Evolutionary conservation across 2,888 invertebrate genomes (phyloP).

Genomic region (Rhamnusium bicolor): DNA sequence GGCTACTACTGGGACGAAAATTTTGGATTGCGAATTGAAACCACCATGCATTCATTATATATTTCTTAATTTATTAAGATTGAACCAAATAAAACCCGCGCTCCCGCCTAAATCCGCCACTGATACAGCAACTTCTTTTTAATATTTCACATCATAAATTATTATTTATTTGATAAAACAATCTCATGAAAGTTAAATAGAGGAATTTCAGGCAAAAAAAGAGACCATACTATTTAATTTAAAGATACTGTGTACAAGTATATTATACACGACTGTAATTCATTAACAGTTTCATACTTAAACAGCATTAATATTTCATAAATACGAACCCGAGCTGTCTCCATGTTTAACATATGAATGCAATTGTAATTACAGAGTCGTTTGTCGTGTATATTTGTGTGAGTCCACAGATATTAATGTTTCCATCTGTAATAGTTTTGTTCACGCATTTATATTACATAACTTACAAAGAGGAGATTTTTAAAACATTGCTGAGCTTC

Average conservation of each 20-base stretch:
- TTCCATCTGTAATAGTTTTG: slow-evolving; percentile 16
- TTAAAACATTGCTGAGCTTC: not conserved
- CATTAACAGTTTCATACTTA: slow-evolving; percentile 7
- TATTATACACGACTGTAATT: not conserved
- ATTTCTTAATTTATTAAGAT: no score
- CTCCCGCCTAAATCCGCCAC: no score
- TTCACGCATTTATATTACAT: slow-evolving; percentile 21
- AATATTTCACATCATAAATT: no score
- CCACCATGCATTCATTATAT: no score
- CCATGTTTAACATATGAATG: slow-evolving; percentile 29
- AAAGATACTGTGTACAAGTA: not conserved
- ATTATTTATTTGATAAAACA: no score
- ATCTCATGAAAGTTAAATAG: no score
- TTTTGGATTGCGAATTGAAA: no score
- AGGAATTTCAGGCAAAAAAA: not conserved
- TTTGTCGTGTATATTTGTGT: slow-evolving; percentile 16
- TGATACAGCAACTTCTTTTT: no score
- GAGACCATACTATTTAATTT: not conserved
- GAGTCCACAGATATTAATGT: slow-evolving; percentile 7
- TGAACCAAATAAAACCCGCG: no score
- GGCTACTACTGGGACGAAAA: no score
- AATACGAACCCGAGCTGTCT: not conserved
- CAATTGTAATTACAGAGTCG: slow-evolving; percentile 17
- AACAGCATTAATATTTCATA: slow-evolving; percentile 16
- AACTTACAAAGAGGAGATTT: slow-evolving; percentile 7